phyloP scores from a whole-genome alignment of 2,888 invertebrate species.

The Phymatocera aterrima region DNA sequence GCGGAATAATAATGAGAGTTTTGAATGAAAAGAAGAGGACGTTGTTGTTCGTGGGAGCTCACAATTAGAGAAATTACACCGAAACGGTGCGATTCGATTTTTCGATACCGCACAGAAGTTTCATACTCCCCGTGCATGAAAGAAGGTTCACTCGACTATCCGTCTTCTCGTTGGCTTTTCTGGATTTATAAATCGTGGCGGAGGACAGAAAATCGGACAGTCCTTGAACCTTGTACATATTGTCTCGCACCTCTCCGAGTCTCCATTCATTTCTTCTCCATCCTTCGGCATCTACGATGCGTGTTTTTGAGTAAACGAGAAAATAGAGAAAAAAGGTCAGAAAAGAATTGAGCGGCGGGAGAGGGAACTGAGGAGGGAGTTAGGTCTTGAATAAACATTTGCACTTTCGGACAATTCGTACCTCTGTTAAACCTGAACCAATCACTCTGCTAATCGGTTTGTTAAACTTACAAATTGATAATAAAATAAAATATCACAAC shows the following conservation, averaged over 20 bases:
- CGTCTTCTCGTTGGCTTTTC: no score
- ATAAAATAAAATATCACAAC: no score
- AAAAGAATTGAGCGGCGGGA: not conserved
- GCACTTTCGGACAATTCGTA: not conserved
- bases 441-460: not conserved
- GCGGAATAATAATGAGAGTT: no score
- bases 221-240: slow-evolving; percentile 3
- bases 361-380: not conserved
- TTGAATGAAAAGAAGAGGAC: no score
- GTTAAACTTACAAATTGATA: not conserved
- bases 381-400: not conserved
- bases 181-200: no score
- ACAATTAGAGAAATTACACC: no score
- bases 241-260: not conserved
- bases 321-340: not conserved
- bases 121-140: no score
- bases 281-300: not conserved
- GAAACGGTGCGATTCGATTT: no score
- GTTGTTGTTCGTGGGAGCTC: no score
- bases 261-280: not conserved
- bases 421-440: not conserved
- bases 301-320: not conserved
- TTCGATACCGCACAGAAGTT: no score
- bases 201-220: not conserved
- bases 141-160: no score